Conservation (phyloP, 2,113 vertebrate species). For the Butorides virescens region DNA sequence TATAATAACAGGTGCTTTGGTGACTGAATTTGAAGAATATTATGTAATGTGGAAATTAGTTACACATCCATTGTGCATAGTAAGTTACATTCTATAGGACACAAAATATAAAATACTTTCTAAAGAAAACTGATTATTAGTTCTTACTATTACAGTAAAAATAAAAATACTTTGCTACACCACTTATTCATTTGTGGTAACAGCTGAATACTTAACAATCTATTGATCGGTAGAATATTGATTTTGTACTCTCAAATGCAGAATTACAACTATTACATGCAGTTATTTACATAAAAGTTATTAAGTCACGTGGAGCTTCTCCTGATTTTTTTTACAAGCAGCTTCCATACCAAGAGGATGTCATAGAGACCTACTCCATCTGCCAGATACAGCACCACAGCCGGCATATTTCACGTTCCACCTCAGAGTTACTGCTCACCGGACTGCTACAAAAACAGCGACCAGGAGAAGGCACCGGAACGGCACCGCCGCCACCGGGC, state of each 20-base stretch:
- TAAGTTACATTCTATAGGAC: background rate
- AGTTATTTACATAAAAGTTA: background rate
- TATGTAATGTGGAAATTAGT: background rate
- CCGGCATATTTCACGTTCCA: background rate
- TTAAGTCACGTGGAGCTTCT: background rate
- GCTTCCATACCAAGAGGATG: background rate
- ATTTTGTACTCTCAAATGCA: background rate
- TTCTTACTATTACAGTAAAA: background rate
- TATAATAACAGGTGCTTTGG: background rate
- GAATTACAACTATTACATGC: background rate
- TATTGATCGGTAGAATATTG: background rate
- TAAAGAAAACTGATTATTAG: background rate
- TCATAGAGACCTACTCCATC: background rate
- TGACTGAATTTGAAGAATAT: background rate
- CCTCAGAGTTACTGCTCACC: background rate
- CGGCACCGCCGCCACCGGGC: background rate
- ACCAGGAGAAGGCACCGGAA: fast-evolving
- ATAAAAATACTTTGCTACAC: background rate
- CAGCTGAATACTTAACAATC: background rate
- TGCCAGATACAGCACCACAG: background rate
- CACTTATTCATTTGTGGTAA: background rate
- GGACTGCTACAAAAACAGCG: background rate
- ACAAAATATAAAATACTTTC: background rate
- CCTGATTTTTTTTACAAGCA: background rate
- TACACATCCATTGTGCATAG: background rate